Percentiles rank a stretch among this genome's conserved stretches.
phyloP scores from a whole-genome alignment of 2,113 vertebrate genomes.

The Mustela lutreola region DNA sequence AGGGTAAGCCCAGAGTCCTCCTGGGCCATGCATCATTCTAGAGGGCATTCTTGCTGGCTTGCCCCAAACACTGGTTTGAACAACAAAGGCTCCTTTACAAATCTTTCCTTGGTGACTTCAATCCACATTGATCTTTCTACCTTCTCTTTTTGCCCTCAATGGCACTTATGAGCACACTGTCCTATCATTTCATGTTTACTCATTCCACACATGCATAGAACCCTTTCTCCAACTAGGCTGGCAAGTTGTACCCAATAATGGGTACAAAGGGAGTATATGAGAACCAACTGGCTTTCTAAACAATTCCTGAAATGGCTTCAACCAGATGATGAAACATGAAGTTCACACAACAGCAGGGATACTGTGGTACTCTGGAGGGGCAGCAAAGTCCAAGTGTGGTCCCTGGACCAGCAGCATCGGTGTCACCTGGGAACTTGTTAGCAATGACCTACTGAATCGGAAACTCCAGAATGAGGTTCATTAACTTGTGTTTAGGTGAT shows the following conservation, averaged over 20 bases:
- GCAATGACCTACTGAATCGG: neutral
- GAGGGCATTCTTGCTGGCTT: neutral
- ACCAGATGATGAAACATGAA: neutral
- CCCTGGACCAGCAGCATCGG: neutral
- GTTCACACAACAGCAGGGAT: neutral
- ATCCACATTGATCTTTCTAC: neutral
- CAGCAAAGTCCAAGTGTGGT: neutral
- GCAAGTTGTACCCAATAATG: neutral
- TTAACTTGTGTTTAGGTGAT: neutral
- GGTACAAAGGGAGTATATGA: neutral
- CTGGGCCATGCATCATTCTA: rapidly evolving
- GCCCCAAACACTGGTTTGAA: neutral
- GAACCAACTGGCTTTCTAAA: neutral
- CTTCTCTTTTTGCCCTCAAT: neutral
- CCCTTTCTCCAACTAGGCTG: neutral
- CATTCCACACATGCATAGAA: neutral
- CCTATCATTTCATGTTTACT: neutral
- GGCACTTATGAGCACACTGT: neutral
- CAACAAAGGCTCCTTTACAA: neutral
- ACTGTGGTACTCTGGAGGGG: neutral
- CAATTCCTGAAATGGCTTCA: neutral
- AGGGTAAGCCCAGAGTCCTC: neutral
- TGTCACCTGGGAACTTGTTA: neutral
- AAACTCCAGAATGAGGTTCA: neutral
- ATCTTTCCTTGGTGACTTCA: neutral